Conservation (phyloP, 2,797 vertebrate species). For the Lemur catta region DNA sequence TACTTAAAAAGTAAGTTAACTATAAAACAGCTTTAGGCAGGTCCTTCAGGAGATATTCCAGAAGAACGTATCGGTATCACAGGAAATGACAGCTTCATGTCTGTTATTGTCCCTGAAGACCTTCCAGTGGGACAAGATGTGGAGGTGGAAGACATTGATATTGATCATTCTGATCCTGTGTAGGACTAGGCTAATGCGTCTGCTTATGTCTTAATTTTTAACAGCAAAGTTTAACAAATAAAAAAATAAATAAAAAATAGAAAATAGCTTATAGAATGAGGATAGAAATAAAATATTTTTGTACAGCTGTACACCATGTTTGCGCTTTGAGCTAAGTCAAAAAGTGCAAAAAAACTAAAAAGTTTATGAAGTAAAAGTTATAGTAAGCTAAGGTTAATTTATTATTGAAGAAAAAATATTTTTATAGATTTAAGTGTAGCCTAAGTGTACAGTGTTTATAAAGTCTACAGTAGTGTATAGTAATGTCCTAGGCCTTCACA, state of each 20-base stretch:
- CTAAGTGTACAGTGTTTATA: neutral
- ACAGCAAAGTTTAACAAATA: neutral
- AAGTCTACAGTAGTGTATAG: neutral
- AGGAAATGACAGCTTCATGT: neutral
- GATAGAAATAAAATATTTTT: neutral
- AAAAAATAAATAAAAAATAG: neutral
- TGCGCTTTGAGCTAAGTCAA: neutral
- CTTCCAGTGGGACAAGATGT: neutral
- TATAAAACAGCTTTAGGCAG: neutral
- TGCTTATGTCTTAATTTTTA: neutral
- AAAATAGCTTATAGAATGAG: neutral
- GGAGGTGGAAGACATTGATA: neutral
- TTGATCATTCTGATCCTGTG: neutral
- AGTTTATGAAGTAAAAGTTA: neutral
- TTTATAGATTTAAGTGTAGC: neutral
- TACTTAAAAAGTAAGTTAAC: neutral
- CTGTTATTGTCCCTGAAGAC: neutral
- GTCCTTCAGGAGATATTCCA: neutral
- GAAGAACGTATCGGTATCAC: neutral
- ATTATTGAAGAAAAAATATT: neutral
- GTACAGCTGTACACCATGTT: neutral
- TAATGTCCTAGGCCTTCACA: neutral
- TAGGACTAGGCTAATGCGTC: neutral
- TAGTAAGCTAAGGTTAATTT: neutral
- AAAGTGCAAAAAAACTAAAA: neutral